Evolutionary conservation across 1,140 invertebrate species (phyloP).

Genomic region (Dryas iulia): DNA sequence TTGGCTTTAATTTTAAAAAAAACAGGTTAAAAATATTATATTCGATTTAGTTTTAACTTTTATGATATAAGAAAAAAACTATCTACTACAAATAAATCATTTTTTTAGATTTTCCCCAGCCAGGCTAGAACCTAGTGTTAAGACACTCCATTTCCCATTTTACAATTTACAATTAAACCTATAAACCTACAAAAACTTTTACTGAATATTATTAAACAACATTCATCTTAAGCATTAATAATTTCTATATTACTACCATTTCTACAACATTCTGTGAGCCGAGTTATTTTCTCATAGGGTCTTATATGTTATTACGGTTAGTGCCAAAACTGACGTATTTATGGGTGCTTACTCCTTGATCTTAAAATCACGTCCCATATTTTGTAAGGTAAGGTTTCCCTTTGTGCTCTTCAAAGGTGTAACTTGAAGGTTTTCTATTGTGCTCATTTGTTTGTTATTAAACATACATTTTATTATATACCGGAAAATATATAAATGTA

Average conservation of each 20-base stretch:
- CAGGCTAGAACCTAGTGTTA: too few relatives aligned
- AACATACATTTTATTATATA: background rate
- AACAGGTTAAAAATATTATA: too few relatives aligned
- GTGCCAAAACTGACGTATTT: slow-evolving; percentile 39
- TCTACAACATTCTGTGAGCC: background rate
- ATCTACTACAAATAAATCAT: too few relatives aligned
- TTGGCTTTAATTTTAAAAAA: too few relatives aligned
- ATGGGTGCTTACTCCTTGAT: slow-evolving; percentile 28
- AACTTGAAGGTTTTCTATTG: background rate
- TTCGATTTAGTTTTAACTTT: too few relatives aligned
- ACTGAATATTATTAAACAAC: too few relatives aligned
- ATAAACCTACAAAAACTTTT: too few relatives aligned
- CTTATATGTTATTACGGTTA: slow-evolving; percentile 39
- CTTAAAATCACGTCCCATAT: slow-evolving; percentile 22
- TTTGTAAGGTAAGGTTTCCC: slow-evolving; percentile 12
- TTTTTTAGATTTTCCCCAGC: too few relatives aligned
- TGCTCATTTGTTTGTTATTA: background rate
- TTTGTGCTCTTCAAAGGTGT: slow-evolving; percentile 6
- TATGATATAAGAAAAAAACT: too few relatives aligned
- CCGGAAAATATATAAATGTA: background rate
- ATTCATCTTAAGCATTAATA: background rate
- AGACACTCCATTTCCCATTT: too few relatives aligned
- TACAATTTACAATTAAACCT: too few relatives aligned
- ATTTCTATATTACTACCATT: background rate
- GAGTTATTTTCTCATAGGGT: slow-evolving; percentile 35